Evolutionary conservation across 2,113 vertebrate species (phyloP).

Genomic region (Rhinopomastus cyanomelas): DNA sequence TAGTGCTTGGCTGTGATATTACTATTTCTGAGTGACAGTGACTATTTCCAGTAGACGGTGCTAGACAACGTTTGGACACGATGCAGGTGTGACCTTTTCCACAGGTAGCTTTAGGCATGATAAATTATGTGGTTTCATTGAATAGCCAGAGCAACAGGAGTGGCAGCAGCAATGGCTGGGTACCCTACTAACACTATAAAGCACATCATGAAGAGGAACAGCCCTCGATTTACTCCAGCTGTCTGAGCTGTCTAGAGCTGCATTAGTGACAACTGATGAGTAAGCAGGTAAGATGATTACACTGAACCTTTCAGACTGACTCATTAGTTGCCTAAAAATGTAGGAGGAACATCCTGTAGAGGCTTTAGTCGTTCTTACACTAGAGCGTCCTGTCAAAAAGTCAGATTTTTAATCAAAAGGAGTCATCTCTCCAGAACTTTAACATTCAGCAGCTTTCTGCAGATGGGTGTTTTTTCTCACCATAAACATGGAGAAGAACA

Average conservation of each 20-base stretch:
- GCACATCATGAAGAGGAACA: neutral
- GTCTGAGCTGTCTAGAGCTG: neutral
- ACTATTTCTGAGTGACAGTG: too few species aligned
- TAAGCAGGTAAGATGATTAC: neutral
- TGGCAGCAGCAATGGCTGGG: neutral
- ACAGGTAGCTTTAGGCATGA: neutral
- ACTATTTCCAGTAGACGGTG: neutral
- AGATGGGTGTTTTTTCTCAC: neutral
- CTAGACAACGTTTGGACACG: neutral
- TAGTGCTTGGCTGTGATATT: neutral
- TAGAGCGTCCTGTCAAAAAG: neutral
- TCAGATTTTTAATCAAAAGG: neutral
- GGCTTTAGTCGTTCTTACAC: neutral
- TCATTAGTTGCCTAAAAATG: neutral
- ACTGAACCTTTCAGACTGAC: neutral
- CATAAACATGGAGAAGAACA: neutral
- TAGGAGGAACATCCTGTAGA: neutral
- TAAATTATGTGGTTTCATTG: neutral
- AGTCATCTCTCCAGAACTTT: neutral
- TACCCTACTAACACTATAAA: neutral
- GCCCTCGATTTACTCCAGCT: neutral
- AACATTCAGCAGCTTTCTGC: neutral
- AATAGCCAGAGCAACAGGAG: neutral
- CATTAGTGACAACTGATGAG: neutral
- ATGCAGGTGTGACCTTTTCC: neutral